phyloP scores from a whole-genome alignment of 2,797 vertebrate species.

The Hylomyscus alleni region DNA sequence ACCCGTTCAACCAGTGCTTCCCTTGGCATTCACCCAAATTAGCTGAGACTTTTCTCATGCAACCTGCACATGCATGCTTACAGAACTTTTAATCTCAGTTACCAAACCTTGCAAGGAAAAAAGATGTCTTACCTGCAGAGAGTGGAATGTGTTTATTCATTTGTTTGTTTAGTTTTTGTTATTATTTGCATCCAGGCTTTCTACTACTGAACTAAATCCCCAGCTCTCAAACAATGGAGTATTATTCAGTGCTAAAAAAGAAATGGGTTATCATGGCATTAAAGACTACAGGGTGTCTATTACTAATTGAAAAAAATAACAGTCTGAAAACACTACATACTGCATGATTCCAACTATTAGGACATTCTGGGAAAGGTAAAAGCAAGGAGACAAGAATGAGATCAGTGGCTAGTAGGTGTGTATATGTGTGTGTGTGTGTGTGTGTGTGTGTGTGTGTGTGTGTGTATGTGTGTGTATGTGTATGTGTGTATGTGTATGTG shows the following conservation, averaged over 20 bases:
- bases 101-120: conserved; percentile 27
- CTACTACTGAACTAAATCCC: background rate
- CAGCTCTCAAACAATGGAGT: background rate
- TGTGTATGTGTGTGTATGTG: too few species aligned
- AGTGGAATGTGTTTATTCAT: background rate
- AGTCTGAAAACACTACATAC: background rate
- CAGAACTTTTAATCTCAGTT: background rate
- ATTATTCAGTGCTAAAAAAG: conserved; percentile 26
- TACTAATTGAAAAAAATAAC: conserved; percentile 22
- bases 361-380: conserved; percentile 18
- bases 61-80: conserved; percentile 21
- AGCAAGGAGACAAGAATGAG: background rate
- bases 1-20: background rate
- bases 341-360: background rate
- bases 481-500: too few species aligned
- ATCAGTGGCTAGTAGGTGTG: background rate
- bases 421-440: too few species aligned
- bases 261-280: conserved; percentile 1
- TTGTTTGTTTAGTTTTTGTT: background rate
- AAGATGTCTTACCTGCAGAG: background rate
- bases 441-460: too few species aligned
- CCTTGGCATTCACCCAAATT: background rate
- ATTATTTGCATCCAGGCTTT: background rate
- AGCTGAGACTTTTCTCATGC: background rate
- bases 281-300: background rate